A percentile compares a stretch with the other conserved stretches of the same genome.
Evolutionary conservation across 1,140 invertebrate genomes (phyloP).

Genomic region (Bombyx mori): DNA sequence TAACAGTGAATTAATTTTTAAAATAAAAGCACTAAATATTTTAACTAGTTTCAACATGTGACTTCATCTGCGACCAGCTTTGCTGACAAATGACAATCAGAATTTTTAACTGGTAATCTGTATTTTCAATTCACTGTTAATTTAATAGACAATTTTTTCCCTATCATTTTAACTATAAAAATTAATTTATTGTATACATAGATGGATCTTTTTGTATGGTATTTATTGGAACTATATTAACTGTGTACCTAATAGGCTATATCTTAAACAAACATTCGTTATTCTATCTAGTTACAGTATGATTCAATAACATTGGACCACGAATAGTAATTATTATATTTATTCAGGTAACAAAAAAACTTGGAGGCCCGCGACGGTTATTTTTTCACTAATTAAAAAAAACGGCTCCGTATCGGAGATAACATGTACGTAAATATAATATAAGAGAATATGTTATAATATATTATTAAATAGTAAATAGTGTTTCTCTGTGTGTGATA

Average conservation of each 20-base stretch:
- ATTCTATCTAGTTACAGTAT: slow-evolving; percentile 66
- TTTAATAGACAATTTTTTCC: too few relatives aligned
- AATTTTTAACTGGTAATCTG: too few relatives aligned
- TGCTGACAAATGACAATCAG: too few relatives aligned
- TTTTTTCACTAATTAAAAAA: slow-evolving; percentile 4
- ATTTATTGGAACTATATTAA: too few relatives aligned
- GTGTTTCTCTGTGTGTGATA: slow-evolving; percentile 34
- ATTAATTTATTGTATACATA: slow-evolving; percentile 19
- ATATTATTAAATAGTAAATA: slow-evolving; percentile 17
- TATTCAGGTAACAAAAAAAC: slow-evolving; percentile 69
- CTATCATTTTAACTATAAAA: background rate
- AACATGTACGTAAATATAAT: slow-evolving; percentile 20
- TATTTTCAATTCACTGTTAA: too few relatives aligned
- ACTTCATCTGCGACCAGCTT: too few relatives aligned
- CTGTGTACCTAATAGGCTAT: slow-evolving; percentile 31
- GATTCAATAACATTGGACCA: slow-evolving; percentile 70
- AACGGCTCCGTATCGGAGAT: slow-evolving; percentile 11
- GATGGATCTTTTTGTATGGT: slow-evolving; percentile 30
- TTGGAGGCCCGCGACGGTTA: slow-evolving; percentile 38
- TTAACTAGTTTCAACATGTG: too few relatives aligned
- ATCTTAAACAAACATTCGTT: slow-evolving; percentile 41
- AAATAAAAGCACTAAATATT: too few relatives aligned
- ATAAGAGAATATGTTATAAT: slow-evolving; percentile 17
- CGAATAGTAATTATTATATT: slow-evolving; percentile 67
- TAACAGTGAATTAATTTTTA: too few relatives aligned